phyloP scores from a whole-genome alignment of 2,113 vertebrate species.

The Nyctibius bracteatus region DNA sequence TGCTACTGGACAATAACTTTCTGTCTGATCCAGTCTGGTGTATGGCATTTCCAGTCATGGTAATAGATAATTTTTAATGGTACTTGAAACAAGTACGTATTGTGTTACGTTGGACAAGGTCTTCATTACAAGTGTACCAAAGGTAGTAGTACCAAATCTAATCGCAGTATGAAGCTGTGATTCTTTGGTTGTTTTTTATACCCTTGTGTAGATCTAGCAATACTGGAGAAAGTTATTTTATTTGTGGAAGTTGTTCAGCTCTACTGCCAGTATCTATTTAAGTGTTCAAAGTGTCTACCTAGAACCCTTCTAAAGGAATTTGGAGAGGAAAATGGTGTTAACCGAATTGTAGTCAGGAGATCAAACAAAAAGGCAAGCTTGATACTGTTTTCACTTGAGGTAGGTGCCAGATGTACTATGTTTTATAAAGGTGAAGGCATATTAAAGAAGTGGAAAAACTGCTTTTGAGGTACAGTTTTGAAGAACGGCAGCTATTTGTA shows the following conservation, averaged over 20 bases:
- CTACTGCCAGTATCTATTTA: not conserved
- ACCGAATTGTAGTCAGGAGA: not conserved
- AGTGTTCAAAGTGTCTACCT: not conserved
- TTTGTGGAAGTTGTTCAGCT: not conserved
- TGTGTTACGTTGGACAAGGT: not conserved
- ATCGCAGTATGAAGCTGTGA: accelerated
- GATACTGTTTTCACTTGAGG: not conserved
- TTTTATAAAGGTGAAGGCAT: not conserved
- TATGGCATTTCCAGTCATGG: not conserved
- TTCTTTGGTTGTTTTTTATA: not conserved
- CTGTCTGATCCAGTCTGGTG: not conserved
- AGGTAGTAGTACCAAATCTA: not conserved
- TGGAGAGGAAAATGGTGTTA: not conserved
- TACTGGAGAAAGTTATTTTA: not conserved
- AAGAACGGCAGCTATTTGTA: not conserved
- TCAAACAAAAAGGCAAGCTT: not conserved
- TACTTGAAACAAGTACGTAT: not conserved
- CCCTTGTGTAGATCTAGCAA: not conserved
- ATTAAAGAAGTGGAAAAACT: not conserved
- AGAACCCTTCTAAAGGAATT: not conserved
- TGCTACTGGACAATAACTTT: not conserved
- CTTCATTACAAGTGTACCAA: not conserved
- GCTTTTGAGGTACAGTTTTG: not conserved
- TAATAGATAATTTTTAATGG: not conserved
- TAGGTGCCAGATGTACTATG: not conserved